Base-by-base conservation (phyloP, 1,140 invertebrate genomes). In the Pseudachorutes palmiensis region DNA sequence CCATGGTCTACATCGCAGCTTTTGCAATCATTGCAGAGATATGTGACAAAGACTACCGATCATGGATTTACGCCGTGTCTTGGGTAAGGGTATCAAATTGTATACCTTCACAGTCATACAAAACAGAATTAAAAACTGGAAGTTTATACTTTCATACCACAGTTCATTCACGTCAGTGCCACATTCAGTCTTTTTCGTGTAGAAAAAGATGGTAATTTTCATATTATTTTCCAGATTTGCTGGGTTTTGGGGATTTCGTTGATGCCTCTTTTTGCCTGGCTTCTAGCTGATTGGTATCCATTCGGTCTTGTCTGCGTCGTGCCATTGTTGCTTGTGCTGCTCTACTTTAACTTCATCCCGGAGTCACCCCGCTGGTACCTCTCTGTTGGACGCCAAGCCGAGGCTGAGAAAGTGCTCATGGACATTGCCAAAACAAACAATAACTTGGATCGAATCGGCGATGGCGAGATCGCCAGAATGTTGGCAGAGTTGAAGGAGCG, bases 361-460 rank as follows among this genome's bases (percentile, higher is more conserved):
- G 82, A 83, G 74, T 80, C 81, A 5, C 77, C 82, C 1, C 65
- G 78, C 32, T 83, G 82, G 82, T 74, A 82, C 9, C 32, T 82
- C 0, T 77, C 75, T 22, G 77, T 78, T 59, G 79, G 80, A 22
- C 74, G 75, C 64, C 77, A 79, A 62, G 76, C 79, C 31, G 81
- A 84, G 75, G 83, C 84, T 0, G 74, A 77, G 63, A 65, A 61
- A 45, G 75, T 79, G 1, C 57, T 81, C 19, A 70, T 70, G n/a
- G 0, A 67, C 36, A 70, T 73, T 32, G 68, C 71, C 1, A 26
- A 70, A 36, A 24, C n/a, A 1, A 73, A 73, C 48, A 64, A 64
- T n/a, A 70, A 33, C 1, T 19, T 45, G 2, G 61, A 68, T 45
- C 65, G 64, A 62, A 32, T 70, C 22, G 29, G 28, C 0, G 41